Evolutionary conservation across 2,113 vertebrate genomes (phyloP).

Genomic region (Equus quagga): DNA sequence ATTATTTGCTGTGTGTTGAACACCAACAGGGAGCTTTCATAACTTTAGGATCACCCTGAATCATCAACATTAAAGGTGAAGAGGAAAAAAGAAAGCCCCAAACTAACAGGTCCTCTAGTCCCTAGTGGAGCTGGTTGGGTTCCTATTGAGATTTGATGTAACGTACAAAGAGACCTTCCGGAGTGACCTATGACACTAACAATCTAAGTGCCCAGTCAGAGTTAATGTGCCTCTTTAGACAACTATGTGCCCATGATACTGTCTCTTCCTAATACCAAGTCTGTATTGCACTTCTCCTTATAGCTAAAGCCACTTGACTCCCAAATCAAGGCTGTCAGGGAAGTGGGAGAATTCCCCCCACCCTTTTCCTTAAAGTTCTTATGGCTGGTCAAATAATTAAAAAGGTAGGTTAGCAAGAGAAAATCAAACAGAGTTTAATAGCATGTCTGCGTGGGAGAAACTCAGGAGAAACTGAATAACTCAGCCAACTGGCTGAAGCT

Average conservation of each 20-base stretch:
- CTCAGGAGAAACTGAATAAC: no score
- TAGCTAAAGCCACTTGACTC: background rate
- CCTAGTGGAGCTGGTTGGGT: background rate
- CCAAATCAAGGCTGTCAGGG: background rate
- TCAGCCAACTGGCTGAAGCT: no score
- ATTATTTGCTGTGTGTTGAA: slow-evolving; percentile 69
- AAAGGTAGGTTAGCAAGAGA: no score
- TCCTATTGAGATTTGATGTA: background rate
- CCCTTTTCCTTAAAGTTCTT: no score
- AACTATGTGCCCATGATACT: background rate
- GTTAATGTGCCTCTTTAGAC: background rate
- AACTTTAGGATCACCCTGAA: background rate
- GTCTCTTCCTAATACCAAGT: background rate
- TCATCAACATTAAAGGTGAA: background rate
- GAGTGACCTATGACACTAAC: background rate
- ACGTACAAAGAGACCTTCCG: background rate
- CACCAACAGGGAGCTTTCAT: slow-evolving; percentile 33
- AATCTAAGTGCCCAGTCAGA: background rate
- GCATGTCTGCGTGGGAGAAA: no score
- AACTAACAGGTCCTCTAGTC: background rate
- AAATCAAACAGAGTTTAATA: no score
- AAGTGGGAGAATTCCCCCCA: no score
- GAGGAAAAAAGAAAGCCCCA: no score
- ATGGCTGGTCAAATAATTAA: no score
- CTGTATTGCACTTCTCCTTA: background rate